Evolutionary conservation across 2,113 vertebrate species (phyloP).

Genomic region (Xiphophorus maculatus): DNA sequence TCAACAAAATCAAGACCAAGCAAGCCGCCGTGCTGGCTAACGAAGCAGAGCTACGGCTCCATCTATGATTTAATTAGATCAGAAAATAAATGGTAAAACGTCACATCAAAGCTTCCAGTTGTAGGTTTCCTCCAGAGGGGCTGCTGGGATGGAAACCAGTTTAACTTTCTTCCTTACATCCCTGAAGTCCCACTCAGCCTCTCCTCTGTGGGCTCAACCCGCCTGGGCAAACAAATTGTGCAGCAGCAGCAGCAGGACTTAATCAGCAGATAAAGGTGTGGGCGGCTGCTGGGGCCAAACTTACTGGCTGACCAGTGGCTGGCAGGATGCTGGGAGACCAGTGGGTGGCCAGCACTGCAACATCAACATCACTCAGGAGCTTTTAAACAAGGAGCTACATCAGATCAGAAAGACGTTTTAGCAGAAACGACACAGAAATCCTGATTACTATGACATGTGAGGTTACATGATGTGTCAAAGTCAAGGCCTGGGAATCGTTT

Average conservation of each 20-base stretch:
- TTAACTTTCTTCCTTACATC: constrained; percentile 22
- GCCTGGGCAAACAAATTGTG: constrained; percentile 28
- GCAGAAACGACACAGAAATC: constrained; percentile 11
- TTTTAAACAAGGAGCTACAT: constrained; percentile 16
- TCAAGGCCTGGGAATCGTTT: too few species aligned
- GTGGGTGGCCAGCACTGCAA: constrained; percentile 20
- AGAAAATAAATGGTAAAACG: constrained; percentile 64
- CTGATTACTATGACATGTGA: constrained; percentile 25
- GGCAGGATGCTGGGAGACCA: constrained; percentile 15
- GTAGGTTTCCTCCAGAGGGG: constrained; percentile 59
- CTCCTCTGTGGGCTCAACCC: constrained; percentile 25
- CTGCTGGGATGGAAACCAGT: constrained; percentile 27
- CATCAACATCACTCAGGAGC: constrained; percentile 22
- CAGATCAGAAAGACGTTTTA: constrained; percentile 15
- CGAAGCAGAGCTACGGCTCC: constrained; percentile 35
- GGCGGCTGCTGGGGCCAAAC: constrained; percentile 9
- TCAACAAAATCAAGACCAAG: constrained; percentile 8
- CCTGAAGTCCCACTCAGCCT: constrained; percentile 24
- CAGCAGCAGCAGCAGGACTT: constrained; percentile 20
- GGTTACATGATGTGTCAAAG: background rate
- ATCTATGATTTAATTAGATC: constrained; percentile 66
- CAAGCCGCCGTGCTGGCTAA: constrained; percentile 2
- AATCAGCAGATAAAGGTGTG: constrained; percentile 18
- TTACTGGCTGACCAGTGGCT: constrained; percentile 26
- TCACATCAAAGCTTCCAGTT: constrained; percentile 74